Evolutionary conservation across 2,797 vertebrate genomes (phyloP), one percentile per base, ranked within the genome.

Genomic region (Acanthurus leucopareius): DNA sequence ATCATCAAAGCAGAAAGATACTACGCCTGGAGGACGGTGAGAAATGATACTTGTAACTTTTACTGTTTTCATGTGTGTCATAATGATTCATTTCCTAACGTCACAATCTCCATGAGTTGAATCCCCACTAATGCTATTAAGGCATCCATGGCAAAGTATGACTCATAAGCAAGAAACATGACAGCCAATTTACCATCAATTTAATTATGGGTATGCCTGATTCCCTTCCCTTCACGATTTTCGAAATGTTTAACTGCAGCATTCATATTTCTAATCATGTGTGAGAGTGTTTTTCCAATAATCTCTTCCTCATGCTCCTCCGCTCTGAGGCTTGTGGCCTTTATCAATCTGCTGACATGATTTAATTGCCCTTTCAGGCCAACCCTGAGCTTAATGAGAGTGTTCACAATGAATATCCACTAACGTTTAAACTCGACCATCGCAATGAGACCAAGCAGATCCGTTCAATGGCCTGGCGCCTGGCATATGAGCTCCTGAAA

Each of bases 1-100:
- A 97, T 99, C 80, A 97, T 98, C 88, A 98, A 99, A 96, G 97
- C 97, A 42, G 95, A 98, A 89, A 92, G 97, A 91, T 96, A 96
- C 86, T 95, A 93, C 14, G 44, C 75, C 49, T 96, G 90, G 93
- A 95, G 83, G 90, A 84, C 91, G 96, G 97, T 98, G 92, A 95
- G 95, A 53, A 5, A 59, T 20, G 22, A 25, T 53, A 75, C 44
- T 73, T 68, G 7, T 8, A 66, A 49, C 35, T 61, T 59, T 49
- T 61, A 32, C 32, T 35, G 6, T 52, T 59, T 59, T 75, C 35
- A 51, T 32, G 2, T 59, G 35, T 57, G n/a, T 19, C n/a, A 45
- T 48, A 62, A 81, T 83, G 17, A 86, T 85, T 83, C 0, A 86
- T 86, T 85, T 79, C 54, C 49, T 47, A 44, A 71, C 0, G 8